phyloP scores from a whole-genome alignment of 2,888 invertebrate species.

The Drosophila greeni region DNA sequence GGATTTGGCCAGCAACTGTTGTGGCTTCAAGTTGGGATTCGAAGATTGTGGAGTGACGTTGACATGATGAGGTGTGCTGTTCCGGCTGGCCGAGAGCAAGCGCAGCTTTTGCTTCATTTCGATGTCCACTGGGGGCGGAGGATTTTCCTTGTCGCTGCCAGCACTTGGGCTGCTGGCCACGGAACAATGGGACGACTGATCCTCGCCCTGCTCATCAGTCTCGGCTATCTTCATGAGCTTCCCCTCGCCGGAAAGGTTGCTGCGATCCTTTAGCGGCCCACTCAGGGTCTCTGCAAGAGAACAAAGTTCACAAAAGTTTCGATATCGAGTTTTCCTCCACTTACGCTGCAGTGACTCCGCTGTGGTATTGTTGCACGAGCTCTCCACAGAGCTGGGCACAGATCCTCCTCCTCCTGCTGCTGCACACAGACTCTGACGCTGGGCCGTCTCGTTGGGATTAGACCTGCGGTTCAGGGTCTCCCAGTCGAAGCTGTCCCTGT shows the following conservation, averaged over 20 bases:
- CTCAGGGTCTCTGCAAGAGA: conserved; percentile 49
- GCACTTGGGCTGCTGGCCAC: conserved; percentile 28
- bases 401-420: conserved; percentile 32
- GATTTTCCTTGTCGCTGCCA: conserved; percentile 71
- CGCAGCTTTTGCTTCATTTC: conserved; percentile 61
- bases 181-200: conserved; percentile 41
- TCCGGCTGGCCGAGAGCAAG: conserved; percentile 65
- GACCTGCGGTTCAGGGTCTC: conserved; percentile 66
- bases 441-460: conserved; percentile 46
- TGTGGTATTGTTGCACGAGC: conserved; percentile 34
- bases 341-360: conserved; percentile 59
- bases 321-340: neutral
- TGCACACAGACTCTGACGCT: conserved; percentile 39
- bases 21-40: conserved; percentile 28
- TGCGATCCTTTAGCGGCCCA: conserved; percentile 67
- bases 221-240: conserved; percentile 74
- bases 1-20: conserved; percentile 45
- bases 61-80: conserved; percentile 72
- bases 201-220: conserved; percentile 49
- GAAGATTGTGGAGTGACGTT: conserved; percentile 7
- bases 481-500: conserved; percentile 77
- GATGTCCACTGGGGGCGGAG: conserved; percentile 37
- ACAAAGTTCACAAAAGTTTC: neutral
- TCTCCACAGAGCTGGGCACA: conserved; percentile 40
- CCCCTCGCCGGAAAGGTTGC: conserved; percentile 58